phyloP scores from a whole-genome alignment of 2,888 invertebrate genomes.

The Heliconius ismenius region DNA sequence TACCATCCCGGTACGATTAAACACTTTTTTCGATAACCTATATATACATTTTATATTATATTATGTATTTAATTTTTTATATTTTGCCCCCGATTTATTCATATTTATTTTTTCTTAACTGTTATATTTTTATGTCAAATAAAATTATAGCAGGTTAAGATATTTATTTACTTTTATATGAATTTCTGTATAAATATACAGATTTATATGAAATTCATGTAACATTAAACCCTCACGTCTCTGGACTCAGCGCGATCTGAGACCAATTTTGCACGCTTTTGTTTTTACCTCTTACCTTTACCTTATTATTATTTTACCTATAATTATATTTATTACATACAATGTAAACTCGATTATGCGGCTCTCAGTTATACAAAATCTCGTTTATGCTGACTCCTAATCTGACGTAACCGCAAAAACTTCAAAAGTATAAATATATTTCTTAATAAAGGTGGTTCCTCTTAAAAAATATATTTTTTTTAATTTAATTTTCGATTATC shows the following conservation, averaged over 20 bases:
- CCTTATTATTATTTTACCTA: background rate
- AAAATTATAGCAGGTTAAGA: constrained; percentile 17
- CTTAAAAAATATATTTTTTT: background rate
- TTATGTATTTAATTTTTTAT: background rate
- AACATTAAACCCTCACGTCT: constrained; percentile 58
- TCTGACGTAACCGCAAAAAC: too few species aligned
- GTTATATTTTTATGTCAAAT: constrained; percentile 1
- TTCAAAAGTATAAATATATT: too few species aligned
- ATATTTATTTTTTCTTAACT: constrained; percentile 16
- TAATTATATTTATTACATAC: too few species aligned
- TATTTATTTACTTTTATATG: background rate
- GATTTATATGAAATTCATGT: constrained; percentile 8
- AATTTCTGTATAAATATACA: background rate
- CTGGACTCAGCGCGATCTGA: constrained; percentile 74
- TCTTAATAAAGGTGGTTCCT: too few species aligned
- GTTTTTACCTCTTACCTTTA: constrained; percentile 21
- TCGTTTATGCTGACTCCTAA: too few species aligned
- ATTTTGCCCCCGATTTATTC: background rate
- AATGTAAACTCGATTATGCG: too few species aligned
- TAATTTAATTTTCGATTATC: background rate
- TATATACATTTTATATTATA: background rate
- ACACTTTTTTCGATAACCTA: too few species aligned
- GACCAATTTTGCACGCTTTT: constrained; percentile 75
- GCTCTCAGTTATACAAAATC: too few species aligned
- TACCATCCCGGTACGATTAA: too few species aligned